Evolutionary conservation across 2,888 invertebrate genomes (phyloP), one percentile per base, ranked within the genome.

Genomic region (Timema podura): DNA sequence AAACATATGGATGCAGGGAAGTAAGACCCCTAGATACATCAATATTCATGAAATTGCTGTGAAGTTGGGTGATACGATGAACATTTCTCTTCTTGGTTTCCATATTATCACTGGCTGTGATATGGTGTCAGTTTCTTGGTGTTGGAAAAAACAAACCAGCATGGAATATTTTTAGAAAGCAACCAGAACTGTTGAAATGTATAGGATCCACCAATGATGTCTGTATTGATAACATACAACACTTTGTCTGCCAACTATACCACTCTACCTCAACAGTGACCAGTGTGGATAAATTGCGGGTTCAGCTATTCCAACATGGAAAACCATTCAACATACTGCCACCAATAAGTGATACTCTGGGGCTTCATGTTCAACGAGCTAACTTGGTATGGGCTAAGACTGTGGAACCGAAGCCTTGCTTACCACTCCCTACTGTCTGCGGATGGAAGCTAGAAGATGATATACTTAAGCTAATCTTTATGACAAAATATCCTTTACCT

Each of bases 31-130:
- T 30, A 57, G 57, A 30, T 57, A 57, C 57, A 30, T 57, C 15
- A n/a, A 57, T 57, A n/a, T 57, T 16, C 57, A 57, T 57, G 57
- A 57, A 15, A 57, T 57, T n/a, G 57, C 57, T 57, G 15, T 57
- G 57, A 57, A 57, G 57, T n/a, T n/a, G 57, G 13, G n/a, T 57
- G 8, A 15, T 16, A n/a, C 15, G 5, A 6, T 57, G 57, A 57
- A 57, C 9, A 57, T 13, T 30, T 13, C 2, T 57, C 57, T n/a
- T 57, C 57, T 57, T 57, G 57, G 9, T 57, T 57, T n/a, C 30
- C 0, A 57, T 30, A 57, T 2, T 57, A 30, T 6, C 57, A 9
- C 15, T 57, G 57, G 57, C 9, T 57, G 15, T 57, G 57, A 57
- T 57, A n/a, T 9, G 9, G 13, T 57, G n/a, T 13, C 5, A 57